Evolutionary conservation across 1,140 invertebrate genomes (phyloP), one percentile per base, ranked within the genome.

Genomic region (Palaemon carinicauda): DNA sequence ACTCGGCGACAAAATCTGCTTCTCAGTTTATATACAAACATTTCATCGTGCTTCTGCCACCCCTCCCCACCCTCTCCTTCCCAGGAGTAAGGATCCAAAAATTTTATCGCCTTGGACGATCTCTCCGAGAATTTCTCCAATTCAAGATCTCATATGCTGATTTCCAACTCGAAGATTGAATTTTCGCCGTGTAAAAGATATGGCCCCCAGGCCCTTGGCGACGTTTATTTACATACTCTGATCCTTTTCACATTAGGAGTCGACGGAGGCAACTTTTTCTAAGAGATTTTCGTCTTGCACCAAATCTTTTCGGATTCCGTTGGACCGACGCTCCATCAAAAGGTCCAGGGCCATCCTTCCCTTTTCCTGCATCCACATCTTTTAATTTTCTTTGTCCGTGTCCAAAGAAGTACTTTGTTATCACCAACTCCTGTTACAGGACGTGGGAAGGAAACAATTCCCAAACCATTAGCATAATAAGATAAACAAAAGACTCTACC

Each of bases 61-160:
- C 41, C 41, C 41, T 41, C 41, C 41, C 41, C 41, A 12, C 56
- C 17, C 54, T 29, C 65, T 1, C 33, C 56, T 69, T 15, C 14
- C 29, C 78, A 29, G 33, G 65, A 65, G 80, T 82, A 82, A 82
- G 80, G 73, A 73, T 82, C 80, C 80, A 82, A 41, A 41, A 82
- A 82, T 82, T 82, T 82, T 82, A 82, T 82, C 80, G 51, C 69
- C 80, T 31, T 27, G 80, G 51, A 82, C 41, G 29, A 82, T 73
- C 73, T 69, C 73, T 71, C 65, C 24, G 69, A 71, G 80, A 82
- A 82, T 82, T 82, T 82, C 80, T 82, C 80, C 80, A 82, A 82
- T 82, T 82, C 80, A 82, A 82, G 80, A 82, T 82, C 80, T 82
- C 80, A 82, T 82, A 82, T 82, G 80, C 80, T 82, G 80, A 82